Conservation (phyloP, 2,797 vertebrate genomes). For the Dermochelys coriacea region DNA sequence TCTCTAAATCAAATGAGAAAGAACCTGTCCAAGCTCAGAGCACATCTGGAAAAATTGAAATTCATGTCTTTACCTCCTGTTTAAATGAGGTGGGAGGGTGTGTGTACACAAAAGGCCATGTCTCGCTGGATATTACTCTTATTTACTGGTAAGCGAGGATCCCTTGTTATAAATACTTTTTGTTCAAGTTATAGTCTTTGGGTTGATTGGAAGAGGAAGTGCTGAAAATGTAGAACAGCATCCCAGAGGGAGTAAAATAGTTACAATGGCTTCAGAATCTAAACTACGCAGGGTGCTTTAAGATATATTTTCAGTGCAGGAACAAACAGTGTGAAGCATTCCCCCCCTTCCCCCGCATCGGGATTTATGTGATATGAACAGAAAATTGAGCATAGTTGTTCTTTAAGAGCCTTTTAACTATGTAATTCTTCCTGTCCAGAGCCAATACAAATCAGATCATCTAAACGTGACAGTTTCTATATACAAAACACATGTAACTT, state of each 20-base stretch:
- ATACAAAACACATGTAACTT: constrained; percentile 87
- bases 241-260: constrained; percentile 45
- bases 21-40: constrained; percentile 4
- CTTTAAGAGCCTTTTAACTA: constrained; percentile 83
- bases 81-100: constrained; percentile 37
- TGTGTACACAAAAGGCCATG: not conserved
- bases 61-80: constrained; percentile 23
- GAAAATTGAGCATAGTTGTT: constrained; percentile 80
- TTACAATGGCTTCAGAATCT: constrained; percentile 63
- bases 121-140: not conserved
- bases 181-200: constrained; percentile 82
- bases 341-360: constrained; percentile 64
- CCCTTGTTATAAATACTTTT: constrained; percentile 77
- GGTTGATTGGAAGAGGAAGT: constrained; percentile 82
- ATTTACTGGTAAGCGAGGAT: constrained; percentile 59
- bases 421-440: constrained; percentile 82
- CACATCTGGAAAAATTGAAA: not conserved
- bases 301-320: constrained; percentile 67
- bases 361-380: constrained; percentile 71
- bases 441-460: constrained; percentile 83
- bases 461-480: constrained; percentile 85
- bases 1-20: constrained; percentile 18
- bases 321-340: constrained; percentile 68
- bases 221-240: constrained; percentile 63
- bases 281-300: constrained; percentile 52